Evolutionary conservation across 2,797 vertebrate species (phyloP).

Genomic region (Eulemur coronatus): DNA sequence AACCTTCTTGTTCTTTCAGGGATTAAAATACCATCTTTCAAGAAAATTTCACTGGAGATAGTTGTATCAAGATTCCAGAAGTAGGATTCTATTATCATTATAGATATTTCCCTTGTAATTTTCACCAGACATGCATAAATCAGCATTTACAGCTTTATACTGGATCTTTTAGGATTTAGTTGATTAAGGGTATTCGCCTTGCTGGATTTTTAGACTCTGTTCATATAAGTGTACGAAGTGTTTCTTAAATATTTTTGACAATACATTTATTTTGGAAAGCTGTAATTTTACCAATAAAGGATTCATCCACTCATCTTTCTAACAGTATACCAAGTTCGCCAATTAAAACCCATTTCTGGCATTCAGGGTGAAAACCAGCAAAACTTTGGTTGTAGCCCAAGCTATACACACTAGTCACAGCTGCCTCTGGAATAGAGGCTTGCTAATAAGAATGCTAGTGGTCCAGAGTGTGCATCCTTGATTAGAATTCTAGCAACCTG

Average conservation of each 20-base stretch:
- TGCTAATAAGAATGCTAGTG: background rate
- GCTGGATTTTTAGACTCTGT: background rate
- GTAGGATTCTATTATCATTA: background rate
- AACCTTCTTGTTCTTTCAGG: background rate
- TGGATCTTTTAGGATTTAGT: background rate
- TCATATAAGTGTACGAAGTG: background rate
- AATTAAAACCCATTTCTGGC: background rate
- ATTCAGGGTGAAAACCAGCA: background rate
- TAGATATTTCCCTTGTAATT: background rate
- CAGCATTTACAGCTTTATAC: background rate
- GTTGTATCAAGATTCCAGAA: background rate
- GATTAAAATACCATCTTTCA: background rate
- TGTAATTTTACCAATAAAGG: background rate
- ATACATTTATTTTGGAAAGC: background rate
- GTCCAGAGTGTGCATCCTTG: background rate
- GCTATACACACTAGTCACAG: background rate
- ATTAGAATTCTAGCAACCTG: background rate
- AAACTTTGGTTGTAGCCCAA: background rate
- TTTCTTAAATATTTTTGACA: background rate
- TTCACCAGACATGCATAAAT: background rate
- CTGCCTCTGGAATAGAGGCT: background rate
- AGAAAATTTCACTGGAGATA: background rate
- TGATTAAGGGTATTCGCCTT: background rate
- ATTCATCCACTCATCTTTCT: background rate
- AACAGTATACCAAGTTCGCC: background rate